Base-by-base conservation (phyloP, 2,888 invertebrate genomes). In the Phymatocera aterrima region DNA sequence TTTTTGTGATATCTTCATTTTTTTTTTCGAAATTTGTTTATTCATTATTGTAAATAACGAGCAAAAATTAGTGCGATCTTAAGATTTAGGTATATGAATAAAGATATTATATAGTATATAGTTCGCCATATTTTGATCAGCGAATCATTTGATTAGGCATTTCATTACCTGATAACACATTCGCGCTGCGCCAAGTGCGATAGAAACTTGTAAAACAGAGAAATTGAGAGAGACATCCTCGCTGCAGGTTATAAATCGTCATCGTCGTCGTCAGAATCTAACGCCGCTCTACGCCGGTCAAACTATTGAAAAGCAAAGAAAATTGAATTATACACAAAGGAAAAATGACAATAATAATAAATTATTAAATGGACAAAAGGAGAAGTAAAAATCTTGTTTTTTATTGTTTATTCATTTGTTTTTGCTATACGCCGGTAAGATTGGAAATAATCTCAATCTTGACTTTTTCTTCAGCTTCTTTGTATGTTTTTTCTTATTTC, bases 181-280 rank as follows among this genome's bases (percentile, higher is more conserved):
- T 46, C 15, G 21, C 21, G 15, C 15, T 21, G 24, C 6, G 12
- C 48, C 28, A 34, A 28, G 46, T 15, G 43, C 28, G 18, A 68
- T 28, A 24, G 12, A 21, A 68, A 68, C 10, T 68, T 46, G 40
- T 15, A 5, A 37, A 43, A n/a, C n/a, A n/a, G n/a, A n/a, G n/a
- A 64, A 8, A 64, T 51, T 51, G 64, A 37, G 8, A 8, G 10
- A 24, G n/a, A 5, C 1, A 3, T 40, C n/a, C 40, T 24, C 34
- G n/a, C n/a, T 18, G 24, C 54, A 57, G 83, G 85, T 86, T 90
- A 90, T 84, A 87, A 87, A 51, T 89, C 87, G 79, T 88, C 70
- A 79, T 92, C 93, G 84, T 96, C 96, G 87, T 97, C 97, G 85
- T 96, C 96, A 1, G 96, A 96, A 90, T 98, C 97, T 79, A 98